Base-by-base conservation (phyloP, 2,797 vertebrate genomes). In the Acipenser oxyrinchus region DNA sequence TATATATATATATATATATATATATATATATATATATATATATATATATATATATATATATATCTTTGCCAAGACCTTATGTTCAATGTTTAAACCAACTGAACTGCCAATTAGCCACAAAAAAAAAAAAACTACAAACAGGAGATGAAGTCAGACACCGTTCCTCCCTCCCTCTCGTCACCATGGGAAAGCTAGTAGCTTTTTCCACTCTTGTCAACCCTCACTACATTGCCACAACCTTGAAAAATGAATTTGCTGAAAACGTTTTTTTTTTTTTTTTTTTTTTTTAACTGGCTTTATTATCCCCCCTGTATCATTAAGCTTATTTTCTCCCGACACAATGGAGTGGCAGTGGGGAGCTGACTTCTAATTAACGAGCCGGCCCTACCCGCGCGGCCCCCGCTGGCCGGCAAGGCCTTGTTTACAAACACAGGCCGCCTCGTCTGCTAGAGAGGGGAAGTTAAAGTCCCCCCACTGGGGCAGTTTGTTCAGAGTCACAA, bases 321-420 rank as follows among this genome's bases (percentile, higher is more conserved):
- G 83, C 88, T 87, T 85, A 79, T 78, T 84, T 88, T 82, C 73
- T 66, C 6, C 76, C 68, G 13, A 23, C 76, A 84, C 81, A 85
- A 81, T 81, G 6, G 72, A 69, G 49, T 11, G 49, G 84, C 80
- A 2, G 84, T 81, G 75, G 89, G 78, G 84, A 82, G 80, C 84
- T 91, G 88, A 81, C 86, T 90, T 84, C 89, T 91, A 93, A 93
- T 94, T 93, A 95, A 89, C 82, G 78, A 82, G 83, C 85, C 77
- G 81, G 85, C 87, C 82, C 82, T 87, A 70, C 80, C 77, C 84
- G 70, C 49, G 75, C 77, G 73, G 75, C 82, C 84, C 84, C 80
- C 81, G 75, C 80, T 78, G 73, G 77, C 81, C 78, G 85, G 75
- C 75, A 58, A 76, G 84, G 81, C 76, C 85, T 76, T 88, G 88